Conservation (phyloP, 2,113 vertebrate genomes). For the Romanogobio albipinnatus region DNA sequence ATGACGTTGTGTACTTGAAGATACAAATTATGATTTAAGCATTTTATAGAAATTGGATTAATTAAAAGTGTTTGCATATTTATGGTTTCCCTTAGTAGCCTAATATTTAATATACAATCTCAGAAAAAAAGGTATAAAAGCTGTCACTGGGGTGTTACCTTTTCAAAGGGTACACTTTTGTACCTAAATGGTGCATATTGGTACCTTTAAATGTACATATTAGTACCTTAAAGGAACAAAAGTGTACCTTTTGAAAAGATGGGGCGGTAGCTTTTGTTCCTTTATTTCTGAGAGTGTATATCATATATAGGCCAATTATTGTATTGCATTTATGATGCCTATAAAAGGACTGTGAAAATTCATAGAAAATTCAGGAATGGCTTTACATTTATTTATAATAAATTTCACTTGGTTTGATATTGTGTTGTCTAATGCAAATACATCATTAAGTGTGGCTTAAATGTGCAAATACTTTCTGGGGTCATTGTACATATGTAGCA, state of each 20-base stretch:
- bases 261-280: too few relatives aligned
- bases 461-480: not conserved
- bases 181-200: too few relatives aligned
- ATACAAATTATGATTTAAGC: not conserved
- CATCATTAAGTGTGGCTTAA: not conserved
- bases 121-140: too few relatives aligned
- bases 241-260: too few relatives aligned
- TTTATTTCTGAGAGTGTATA: too few relatives aligned
- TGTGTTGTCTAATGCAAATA: slow-evolving; percentile 1
- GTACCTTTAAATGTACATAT: too few relatives aligned
- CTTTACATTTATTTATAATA: not conserved
- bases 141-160: too few relatives aligned
- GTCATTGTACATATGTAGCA: slow-evolving; percentile 20
- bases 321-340: not conserved
- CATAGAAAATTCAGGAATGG: not conserved
- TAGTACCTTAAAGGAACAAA: too few relatives aligned
- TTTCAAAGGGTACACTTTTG: too few relatives aligned
- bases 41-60: not conserved
- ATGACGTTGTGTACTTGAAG: not conserved
- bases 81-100: too few relatives aligned
- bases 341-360: not conserved
- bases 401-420: not conserved
- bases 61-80: not conserved
- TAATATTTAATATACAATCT: slow-evolving; percentile 34
- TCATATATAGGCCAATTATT: not conserved